Base-by-base conservation (phyloP, 2,113 vertebrate species). In the Limnothrissa miodon region DNA sequence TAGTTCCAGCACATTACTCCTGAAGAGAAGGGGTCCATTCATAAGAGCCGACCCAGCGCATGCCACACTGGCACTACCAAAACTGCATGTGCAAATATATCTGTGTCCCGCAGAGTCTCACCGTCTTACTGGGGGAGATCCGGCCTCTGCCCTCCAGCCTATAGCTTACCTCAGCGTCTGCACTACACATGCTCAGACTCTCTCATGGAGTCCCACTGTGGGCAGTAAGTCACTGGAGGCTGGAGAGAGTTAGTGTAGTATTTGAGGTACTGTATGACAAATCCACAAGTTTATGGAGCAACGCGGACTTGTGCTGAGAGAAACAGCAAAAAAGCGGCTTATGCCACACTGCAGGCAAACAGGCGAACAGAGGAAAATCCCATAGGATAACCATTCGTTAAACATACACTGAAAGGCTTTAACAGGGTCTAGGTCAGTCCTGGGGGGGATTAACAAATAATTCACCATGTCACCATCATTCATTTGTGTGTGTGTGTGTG, bases 241-340 rank as follows among this genome's bases (percentile, higher is more conserved):
- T n/a, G n/a, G n/a, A 56, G 9, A 10, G 59, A 62, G 59, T 33
- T 56, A 83, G 80, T 85, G 82, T 86, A 82, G 87, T 86, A 82
- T 86, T 81, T 45, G 74, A 39, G 39, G 5, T 23, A 2, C 15
- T 10, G 51, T 45, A 25, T 70, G 33, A 80, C 78, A 62, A 29
- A 29, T 62, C 25, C 29, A 29, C n/a, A 29, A 13, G 10, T 29
- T 62, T 29, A 62, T n/a, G 25, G 8, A 62, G n/a, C 25, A 29
- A 62, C 59, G 0, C n/a, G 13, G n/a, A 9, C n/a, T 62, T 62
- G 10, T 7, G 8, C n/a, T 10, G 59, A 6, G 25, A 1, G 0
- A 62, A 62, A 29, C n/a, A 15, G 59, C 59, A 29, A 10, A 42
- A n/a, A 62, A 29, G 59, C n/a, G 29, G 59, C 59, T 62, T 29